These are phyloP conservation scores for Aselliscus stoliczkanus DNA, from an alignment of 2,797 vertebrate species.

Conservation along the genomic window DNA sequence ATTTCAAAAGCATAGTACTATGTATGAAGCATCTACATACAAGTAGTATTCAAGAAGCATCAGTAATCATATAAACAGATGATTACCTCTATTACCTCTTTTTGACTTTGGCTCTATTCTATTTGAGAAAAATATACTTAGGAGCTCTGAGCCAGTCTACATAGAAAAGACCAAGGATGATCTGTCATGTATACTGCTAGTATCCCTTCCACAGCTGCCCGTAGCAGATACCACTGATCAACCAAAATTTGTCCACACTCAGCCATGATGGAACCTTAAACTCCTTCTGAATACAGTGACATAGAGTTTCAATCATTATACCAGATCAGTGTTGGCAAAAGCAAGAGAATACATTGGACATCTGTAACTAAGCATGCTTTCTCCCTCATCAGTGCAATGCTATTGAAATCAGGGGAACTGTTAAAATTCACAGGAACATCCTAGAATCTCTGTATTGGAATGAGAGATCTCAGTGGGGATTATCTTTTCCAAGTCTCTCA, in stretches of 20 bases:
- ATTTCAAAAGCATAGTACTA: background rate
- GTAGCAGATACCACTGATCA: background rate
- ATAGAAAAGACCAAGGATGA: background rate
- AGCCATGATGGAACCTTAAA: background rate
- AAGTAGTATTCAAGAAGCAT: background rate
- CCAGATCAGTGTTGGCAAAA: background rate
- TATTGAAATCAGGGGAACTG: background rate
- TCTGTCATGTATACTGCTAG: background rate
- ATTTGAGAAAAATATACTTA: background rate
- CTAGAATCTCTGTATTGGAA: background rate
- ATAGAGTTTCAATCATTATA: background rate
- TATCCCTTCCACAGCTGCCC: background rate
- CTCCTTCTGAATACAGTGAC: background rate
- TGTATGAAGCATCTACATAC: background rate
- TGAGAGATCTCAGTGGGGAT: background rate
- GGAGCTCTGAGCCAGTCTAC: background rate
- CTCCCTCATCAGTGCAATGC: background rate
- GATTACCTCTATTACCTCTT: background rate
- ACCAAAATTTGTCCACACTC: background rate
- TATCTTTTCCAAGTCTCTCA: background rate
- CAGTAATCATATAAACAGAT: background rate
- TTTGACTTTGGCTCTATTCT: background rate
- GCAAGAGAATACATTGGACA: background rate
- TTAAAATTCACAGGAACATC: background rate
- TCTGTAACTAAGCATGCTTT: background rate